Percentiles rank a stretch among this genome's conserved stretches.
Conservation (phyloP, 2,888 invertebrate genomes). For the Rhodophaea formosa region DNA sequence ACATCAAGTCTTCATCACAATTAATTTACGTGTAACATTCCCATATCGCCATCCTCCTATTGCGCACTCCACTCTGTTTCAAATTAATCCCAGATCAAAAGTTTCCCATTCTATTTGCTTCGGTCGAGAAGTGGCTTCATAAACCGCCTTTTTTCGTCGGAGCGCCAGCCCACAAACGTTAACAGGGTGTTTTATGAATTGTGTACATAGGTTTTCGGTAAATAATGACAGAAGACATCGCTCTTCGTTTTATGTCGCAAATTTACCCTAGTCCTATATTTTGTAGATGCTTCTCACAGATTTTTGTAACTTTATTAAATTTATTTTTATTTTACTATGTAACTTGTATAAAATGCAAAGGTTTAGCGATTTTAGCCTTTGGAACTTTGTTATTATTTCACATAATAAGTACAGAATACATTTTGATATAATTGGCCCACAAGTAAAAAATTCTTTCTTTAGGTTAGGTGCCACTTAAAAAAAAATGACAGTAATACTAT, state of each 20-base stretch:
- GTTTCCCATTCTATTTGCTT: slow-evolving; percentile 43
- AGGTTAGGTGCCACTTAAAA: too few species aligned
- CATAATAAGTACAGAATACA: too few species aligned
- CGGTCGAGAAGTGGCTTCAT: slow-evolving; percentile 33
- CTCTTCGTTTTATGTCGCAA: slow-evolving; percentile 15
- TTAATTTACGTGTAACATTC: too few species aligned
- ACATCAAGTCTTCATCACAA: too few species aligned
- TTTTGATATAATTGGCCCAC: too few species aligned
- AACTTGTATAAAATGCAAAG: too few species aligned
- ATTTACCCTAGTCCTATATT: slow-evolving; percentile 15
- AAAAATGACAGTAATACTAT: too few species aligned
- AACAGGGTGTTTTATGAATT: slow-evolving; percentile 25
- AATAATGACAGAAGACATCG: slow-evolving; percentile 26
- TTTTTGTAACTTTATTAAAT: slow-evolving; percentile 1
- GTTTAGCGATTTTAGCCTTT: too few species aligned
- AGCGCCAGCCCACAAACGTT: slow-evolving; percentile 24
- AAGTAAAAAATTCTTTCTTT: too few species aligned
- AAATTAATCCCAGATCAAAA: slow-evolving; percentile 51
- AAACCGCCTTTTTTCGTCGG: slow-evolving; percentile 34
- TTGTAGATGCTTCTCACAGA: background rate
- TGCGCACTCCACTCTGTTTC: too few species aligned
- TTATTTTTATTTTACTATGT: background rate
- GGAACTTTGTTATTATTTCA: too few species aligned
- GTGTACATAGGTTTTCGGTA: slow-evolving; percentile 28
- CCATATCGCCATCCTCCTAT: too few species aligned